Evolutionary conservation across 2,888 invertebrate genomes (phyloP), one percentile per base, ranked within the genome.

Genomic region (Polydesmus complanatus): DNA sequence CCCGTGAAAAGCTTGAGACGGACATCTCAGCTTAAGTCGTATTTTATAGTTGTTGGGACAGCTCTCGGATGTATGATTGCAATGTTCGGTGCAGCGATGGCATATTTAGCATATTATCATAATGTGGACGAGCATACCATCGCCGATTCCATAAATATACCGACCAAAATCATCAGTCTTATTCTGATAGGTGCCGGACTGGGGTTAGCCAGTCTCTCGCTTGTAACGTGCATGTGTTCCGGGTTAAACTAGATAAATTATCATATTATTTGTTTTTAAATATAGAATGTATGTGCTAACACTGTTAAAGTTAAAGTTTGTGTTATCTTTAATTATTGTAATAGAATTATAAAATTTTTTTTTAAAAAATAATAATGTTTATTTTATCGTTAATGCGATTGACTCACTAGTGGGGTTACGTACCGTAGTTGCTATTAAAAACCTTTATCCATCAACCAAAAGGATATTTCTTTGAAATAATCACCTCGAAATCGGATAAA

Each of bases 401-500:
- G n/a, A n/a, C n/a, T n/a, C n/a, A n/a, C n/a, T n/a, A n/a, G n/a
- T n/a, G n/a, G n/a, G n/a, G n/a, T 37, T 8, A 37, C 5, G 14
- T 37, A 37, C 37, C 14, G 37, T 37, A 37, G 5, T 14, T 37
- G 37, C 5, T 37, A 37, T 76, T 80, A 93, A 73, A 91, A 88
- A 60, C 91, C 89, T 75, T 84, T 86, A 23, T 79, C 73, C 55
- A 80, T 68, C 53, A 89, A 78, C 80, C 85, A 91, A 62, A 84
- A 77, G 65, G 79, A 79, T 27, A 88, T 71, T 62, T 81, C 75
- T 67, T 81, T 80, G 0, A 86, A 83, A 73, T 80, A 80, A 72
- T 90, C 87, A 3, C 89, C 90, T 71, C 83, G 84, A 50, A 87
- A 78, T 70, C 79, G 79, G 61, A 92, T 83, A 67, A 77, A 78